Evolutionary conservation across 2,797 vertebrate genomes (phyloP).

Genomic region (Kryptolebias ocellatus): DNA sequence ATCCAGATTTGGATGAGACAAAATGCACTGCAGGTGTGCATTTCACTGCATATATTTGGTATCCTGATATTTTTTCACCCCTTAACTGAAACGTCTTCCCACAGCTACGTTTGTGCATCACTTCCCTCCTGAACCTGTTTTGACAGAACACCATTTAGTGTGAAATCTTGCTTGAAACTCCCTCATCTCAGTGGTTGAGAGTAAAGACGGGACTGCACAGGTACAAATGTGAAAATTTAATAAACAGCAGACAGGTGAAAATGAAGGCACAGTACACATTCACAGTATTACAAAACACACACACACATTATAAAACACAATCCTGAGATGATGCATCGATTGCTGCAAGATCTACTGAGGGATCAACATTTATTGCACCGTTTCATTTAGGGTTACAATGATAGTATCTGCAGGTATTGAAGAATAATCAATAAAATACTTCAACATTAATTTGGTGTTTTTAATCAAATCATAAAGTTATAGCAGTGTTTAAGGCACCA

Average conservation of each 20-base stretch:
- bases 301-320: slow-evolving; percentile 28
- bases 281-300: slow-evolving; percentile 8
- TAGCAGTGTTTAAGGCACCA: slow-evolving; percentile 33
- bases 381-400: slow-evolving; percentile 9
- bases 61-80: too few relatives aligned
- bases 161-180: not conserved
- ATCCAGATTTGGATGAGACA: too few relatives aligned
- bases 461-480: slow-evolving; percentile 21
- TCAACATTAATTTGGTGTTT: slow-evolving; percentile 26
- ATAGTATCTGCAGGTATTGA: slow-evolving; percentile 21
- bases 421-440: not conserved
- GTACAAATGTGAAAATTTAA: slow-evolving; percentile 34
- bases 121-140: not conserved
- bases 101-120: not conserved
- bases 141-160: not conserved
- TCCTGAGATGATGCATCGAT: slow-evolving; percentile 16
- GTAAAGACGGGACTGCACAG: not conserved
- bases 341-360: slow-evolving; percentile 8
- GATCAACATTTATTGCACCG: slow-evolving; percentile 45
- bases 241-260: slow-evolving; percentile 9
- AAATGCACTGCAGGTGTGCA: too few relatives aligned
- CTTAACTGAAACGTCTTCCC: too few relatives aligned
- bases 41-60: too few relatives aligned
- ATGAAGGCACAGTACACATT: not conserved
- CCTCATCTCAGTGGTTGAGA: not conserved